Evolutionary conservation across 2,888 invertebrate genomes (phyloP).

Genomic region (Philhelius pedissequus): DNA sequence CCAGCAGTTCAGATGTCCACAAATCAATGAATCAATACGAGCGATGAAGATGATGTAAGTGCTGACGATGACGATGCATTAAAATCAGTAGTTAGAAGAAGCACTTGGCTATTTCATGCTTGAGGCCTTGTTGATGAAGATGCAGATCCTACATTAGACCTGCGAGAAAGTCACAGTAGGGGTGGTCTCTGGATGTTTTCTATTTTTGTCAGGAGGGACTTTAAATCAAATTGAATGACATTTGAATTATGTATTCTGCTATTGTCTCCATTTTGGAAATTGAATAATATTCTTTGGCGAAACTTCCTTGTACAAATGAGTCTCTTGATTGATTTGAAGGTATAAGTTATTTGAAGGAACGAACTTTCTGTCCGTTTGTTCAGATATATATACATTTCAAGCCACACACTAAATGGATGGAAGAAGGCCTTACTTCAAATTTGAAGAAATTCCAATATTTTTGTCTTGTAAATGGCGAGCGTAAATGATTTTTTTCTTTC

Average conservation of each 20-base stretch:
- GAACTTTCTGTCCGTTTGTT: no score
- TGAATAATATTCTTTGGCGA: no score
- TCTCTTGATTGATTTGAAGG: no score
- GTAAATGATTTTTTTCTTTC: no score
- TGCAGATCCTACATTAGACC: not conserved
- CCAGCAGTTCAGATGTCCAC: slow-evolving; percentile 9
- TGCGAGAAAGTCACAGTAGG: slow-evolving; percentile 24
- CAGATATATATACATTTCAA: no score
- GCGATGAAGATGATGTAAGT: slow-evolving; percentile 27
- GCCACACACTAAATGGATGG: no score
- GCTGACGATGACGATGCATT: slow-evolving; percentile 54
- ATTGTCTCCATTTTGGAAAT: not conserved
- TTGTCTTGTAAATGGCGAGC: no score
- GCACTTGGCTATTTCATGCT: not conserved
- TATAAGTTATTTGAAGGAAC: no score
- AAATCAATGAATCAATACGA: slow-evolving; percentile 62
- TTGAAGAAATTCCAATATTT: no score
- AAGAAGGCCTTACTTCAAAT: no score
- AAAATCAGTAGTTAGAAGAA: slow-evolving; percentile 8
- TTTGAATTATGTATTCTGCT: not conserved
- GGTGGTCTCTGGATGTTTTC: slow-evolving; percentile 30
- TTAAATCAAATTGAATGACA: not conserved
- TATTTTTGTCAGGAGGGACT: not conserved
- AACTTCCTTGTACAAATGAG: no score
- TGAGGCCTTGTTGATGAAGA: slow-evolving; percentile 3